Evolutionary conservation across 2,888 invertebrate genomes (phyloP).

Genomic region (Venustoraphidia nigricollis): DNA sequence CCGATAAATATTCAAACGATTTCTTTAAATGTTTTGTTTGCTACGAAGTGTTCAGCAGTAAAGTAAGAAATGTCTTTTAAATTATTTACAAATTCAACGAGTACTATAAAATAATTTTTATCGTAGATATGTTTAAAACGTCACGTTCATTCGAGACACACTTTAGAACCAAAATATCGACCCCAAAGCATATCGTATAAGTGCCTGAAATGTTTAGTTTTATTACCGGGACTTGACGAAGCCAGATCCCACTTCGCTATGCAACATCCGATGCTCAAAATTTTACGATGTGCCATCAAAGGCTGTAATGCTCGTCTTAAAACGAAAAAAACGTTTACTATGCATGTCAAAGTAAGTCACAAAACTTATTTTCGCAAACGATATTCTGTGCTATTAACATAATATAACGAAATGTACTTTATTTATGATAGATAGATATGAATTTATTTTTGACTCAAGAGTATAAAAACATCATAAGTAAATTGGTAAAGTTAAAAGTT

Average conservation of each 20-base stretch:
- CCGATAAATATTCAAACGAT: not conserved
- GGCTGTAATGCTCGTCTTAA: not conserved
- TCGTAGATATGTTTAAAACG: not conserved
- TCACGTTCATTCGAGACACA: slow-evolving; percentile 1
- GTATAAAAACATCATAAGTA: no score
- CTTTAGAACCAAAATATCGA: not conserved
- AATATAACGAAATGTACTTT: no score
- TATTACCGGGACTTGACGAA: slow-evolving; percentile 1
- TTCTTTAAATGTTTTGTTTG: slow-evolving; percentile 8
- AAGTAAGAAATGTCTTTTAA: not conserved
- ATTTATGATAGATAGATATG: no score
- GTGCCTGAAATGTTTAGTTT: slow-evolving; percentile 1
- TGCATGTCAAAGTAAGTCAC: slow-evolving; percentile 1
- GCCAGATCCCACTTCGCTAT: not conserved
- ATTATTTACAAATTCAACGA: not conserved
- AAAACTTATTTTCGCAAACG: no score
- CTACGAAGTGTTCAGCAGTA: slow-evolving; percentile 3
- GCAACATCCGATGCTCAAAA: not conserved
- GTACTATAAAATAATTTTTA: not conserved
- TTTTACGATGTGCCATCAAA: not conserved
- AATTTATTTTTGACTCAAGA: no score
- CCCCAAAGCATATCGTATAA: not conserved
- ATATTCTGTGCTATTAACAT: no score
- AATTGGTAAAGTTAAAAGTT: no score
- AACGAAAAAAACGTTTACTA: not conserved